phyloP scores from a whole-genome alignment of 2,888 invertebrate genomes.

The Epistrophe grossulariae region DNA sequence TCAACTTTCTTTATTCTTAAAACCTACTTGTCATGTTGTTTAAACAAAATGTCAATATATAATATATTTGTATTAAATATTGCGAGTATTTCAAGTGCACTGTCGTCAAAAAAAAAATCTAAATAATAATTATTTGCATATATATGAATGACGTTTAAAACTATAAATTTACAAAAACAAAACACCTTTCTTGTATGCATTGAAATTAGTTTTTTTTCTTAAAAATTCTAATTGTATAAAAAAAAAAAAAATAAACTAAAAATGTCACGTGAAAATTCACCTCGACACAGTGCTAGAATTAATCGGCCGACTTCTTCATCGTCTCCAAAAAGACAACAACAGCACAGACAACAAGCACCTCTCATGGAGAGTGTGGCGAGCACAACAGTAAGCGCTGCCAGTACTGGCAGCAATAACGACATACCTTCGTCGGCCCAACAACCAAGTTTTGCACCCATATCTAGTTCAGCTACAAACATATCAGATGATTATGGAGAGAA shows the following conservation, averaged over 20 bases:
- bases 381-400: slow-evolving; percentile 45
- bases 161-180: slow-evolving; percentile 14
- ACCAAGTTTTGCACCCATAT: slow-evolving; percentile 77
- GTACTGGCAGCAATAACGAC: slow-evolving; percentile 63
- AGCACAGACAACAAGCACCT: slow-evolving; percentile 70
- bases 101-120: slow-evolving; percentile 37
- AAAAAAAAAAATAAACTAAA: slow-evolving; percentile 70
- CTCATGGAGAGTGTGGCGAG: slow-evolving; percentile 69
- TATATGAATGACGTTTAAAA: slow-evolving; percentile 45
- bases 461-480: slow-evolving; percentile 82
- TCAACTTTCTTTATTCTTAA: background rate
- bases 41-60: slow-evolving; percentile 34
- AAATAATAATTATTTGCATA: slow-evolving; percentile 31
- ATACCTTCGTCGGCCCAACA: slow-evolving; percentile 55
- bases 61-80: slow-evolving; percentile 17
- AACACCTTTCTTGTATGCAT: slow-evolving; percentile 74
- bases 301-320: slow-evolving; percentile 60
- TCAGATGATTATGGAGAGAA: slow-evolving; percentile 80
- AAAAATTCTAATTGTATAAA: slow-evolving; percentile 25
- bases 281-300: slow-evolving; percentile 80
- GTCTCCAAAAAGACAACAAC: slow-evolving; percentile 71
- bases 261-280: slow-evolving; percentile 83
- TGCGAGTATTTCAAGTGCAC: slow-evolving; percentile 62
- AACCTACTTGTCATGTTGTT: slow-evolving; percentile 64
- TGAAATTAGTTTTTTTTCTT: slow-evolving; percentile 45